Conservation (phyloP, 2,113 vertebrate species). For the Psettodes erumei region DNA sequence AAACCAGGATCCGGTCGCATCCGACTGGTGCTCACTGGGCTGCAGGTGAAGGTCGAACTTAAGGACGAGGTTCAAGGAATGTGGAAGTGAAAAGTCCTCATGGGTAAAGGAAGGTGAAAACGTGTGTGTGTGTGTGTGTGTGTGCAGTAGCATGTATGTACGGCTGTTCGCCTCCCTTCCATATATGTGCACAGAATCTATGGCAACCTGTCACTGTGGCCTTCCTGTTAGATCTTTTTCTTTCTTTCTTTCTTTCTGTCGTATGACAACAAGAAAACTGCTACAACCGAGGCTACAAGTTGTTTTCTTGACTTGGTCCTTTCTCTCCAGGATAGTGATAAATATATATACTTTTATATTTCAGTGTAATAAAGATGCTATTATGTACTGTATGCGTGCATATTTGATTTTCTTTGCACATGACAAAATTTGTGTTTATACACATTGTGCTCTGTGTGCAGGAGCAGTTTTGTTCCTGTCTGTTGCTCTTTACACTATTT, state of each 20-base stretch:
- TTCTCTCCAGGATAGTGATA: conserved; percentile 81
- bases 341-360: conserved; percentile 84
- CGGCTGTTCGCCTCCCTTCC: conserved; percentile 66
- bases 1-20: background rate
- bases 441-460: background rate
- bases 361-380: conserved; percentile 85
- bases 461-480: background rate
- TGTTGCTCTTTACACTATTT: background rate
- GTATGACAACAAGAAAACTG: conserved; percentile 74
- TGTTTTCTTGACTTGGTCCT: conserved; percentile 82
- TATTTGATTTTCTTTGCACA: conserved; percentile 60
- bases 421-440: conserved; percentile 1
- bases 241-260: conserved; percentile 61
- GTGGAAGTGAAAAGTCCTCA: conserved; percentile 49
- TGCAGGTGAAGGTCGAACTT: conserved; percentile 13
- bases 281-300: conserved; percentile 71
- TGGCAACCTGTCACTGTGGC: conserved; percentile 81
- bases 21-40: conserved; percentile 20
- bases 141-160: conserved; percentile 50
- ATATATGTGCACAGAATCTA: conserved; percentile 73
- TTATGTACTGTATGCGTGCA: conserved; percentile 79
- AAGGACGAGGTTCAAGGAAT: conserved; percentile 44
- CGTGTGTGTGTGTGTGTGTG: conserved; percentile 30
- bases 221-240: conserved; percentile 78
- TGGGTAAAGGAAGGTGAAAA: conserved; percentile 16